Evolutionary conservation across 2,888 invertebrate genomes (phyloP).

Genomic region (Drosophila tripunctata): DNA sequence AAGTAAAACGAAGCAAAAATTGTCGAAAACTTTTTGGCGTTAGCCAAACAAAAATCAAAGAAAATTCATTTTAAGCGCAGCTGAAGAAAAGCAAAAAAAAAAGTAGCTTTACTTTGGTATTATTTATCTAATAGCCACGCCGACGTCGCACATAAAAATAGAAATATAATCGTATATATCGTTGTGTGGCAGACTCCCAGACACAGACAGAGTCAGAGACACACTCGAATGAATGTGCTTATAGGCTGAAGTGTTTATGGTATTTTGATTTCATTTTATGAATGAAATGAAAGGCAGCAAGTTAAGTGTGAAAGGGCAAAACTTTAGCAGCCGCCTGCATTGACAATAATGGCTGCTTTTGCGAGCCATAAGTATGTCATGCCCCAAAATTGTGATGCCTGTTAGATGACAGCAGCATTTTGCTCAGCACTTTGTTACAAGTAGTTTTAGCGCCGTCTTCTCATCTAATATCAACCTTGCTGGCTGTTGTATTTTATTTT

Average conservation of each 20-base stretch:
- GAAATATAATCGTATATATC: conserved; percentile 25
- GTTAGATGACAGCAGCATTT: conserved; percentile 43
- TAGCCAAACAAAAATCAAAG: conserved; percentile 35
- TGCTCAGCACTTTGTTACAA: conserved; percentile 21
- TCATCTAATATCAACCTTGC: neutral
- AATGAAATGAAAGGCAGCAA: conserved; percentile 22
- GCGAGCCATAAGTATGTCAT: conserved; percentile 9
- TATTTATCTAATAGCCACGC: conserved; percentile 71
- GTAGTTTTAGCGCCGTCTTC: conserved; percentile 22
- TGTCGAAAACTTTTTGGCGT: conserved; percentile 43
- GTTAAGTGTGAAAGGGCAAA: conserved; percentile 48
- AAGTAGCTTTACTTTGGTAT: conserved; percentile 56
- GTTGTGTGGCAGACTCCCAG: conserved; percentile 41
- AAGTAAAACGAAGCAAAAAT: conserved; percentile 10
- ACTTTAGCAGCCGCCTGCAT: conserved; percentile 58
- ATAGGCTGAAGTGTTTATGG: conserved; percentile 73
- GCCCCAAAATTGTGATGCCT: conserved; percentile 36
- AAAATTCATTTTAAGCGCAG: conserved; percentile 11
- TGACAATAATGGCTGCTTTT: conserved; percentile 56
- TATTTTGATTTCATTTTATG: conserved; percentile 75
- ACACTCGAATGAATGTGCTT: neutral
- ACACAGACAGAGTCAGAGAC: conserved; percentile 20
- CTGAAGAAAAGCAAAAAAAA: neutral
- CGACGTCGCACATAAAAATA: conserved; percentile 40
- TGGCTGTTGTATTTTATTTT: neutral